phyloP scores from a whole-genome alignment of 1,140 invertebrate species.

The Alviniconcha marisindica region DNA sequence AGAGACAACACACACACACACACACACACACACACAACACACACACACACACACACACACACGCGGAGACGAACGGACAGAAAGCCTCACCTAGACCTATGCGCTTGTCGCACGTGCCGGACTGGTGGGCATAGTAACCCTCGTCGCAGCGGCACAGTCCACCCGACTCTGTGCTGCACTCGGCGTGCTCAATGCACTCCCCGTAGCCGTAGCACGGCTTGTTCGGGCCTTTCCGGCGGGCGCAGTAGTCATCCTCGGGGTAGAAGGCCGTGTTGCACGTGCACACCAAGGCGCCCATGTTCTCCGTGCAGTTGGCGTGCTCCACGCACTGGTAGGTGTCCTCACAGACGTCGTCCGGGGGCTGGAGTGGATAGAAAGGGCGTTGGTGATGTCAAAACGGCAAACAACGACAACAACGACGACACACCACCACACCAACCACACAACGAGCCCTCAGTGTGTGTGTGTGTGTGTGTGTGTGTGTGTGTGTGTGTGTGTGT shows the following conservation, averaged over 20 bases:
- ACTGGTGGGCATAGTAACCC: constrained; percentile 20
- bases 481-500: too few relatives aligned
- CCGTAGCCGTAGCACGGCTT: constrained; percentile 33
- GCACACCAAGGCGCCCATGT: constrained; percentile 29
- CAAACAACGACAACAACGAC: too few relatives aligned
- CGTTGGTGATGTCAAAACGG: too few relatives aligned
- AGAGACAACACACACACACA: too few relatives aligned
- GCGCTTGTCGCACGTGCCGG: constrained; percentile 35
- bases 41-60: too few relatives aligned
- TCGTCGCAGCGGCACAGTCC: constrained; percentile 35
- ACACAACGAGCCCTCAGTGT: too few relatives aligned
- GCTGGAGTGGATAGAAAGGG: constrained; percentile 16
- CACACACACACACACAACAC: too few relatives aligned
- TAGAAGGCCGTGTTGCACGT: constrained; percentile 37
- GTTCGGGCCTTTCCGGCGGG: neutral
- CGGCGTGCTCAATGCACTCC: constrained; percentile 35
- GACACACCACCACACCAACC: too few relatives aligned
- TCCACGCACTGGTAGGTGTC: constrained; percentile 42
- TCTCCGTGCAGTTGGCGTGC: constrained; percentile 35
- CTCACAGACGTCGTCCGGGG: constrained; percentile 20
- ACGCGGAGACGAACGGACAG: too few relatives aligned
- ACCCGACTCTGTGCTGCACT: constrained; percentile 32
- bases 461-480: too few relatives aligned
- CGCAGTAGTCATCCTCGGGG: constrained; percentile 13
- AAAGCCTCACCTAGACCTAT: constrained; percentile 6